phyloP scores from a whole-genome alignment of 2,888 invertebrate species.

The Eupithecia inturbata region DNA sequence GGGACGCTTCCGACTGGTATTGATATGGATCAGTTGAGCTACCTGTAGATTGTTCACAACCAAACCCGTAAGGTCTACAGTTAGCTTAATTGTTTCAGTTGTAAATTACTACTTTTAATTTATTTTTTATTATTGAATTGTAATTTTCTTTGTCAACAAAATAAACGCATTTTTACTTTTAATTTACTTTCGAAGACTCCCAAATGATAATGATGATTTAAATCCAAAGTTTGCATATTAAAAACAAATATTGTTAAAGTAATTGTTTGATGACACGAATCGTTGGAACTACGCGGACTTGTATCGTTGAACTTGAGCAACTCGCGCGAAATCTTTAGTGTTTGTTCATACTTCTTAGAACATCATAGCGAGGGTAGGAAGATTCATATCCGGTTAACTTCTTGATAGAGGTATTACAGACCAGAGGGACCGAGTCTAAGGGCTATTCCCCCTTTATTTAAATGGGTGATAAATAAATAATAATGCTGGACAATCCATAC shows the following conservation, averaged over 20 bases:
- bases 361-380: not conserved
- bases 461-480: no score
- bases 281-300: constrained; percentile 24
- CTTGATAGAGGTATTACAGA: not conserved
- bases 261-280: constrained; percentile 27
- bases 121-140: no score
- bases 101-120: no score
- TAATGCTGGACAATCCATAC: no score
- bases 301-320: constrained; percentile 29
- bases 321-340: constrained; percentile 21
- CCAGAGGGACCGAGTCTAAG: not conserved
- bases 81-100: no score
- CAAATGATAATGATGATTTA: constrained; percentile 8
- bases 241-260: constrained; percentile 25
- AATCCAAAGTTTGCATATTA: constrained; percentile 25
- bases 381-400: not conserved
- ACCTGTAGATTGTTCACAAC: no score
- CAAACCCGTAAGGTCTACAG: no score
- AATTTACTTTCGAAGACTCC: not conserved
- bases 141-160: no score
- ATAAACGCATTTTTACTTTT: no score
- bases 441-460: no score
- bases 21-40: no score
- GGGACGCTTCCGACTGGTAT: no score
- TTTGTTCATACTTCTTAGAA: constrained; percentile 25